Base-by-base conservation (phyloP, 2,888 invertebrate genomes). In the Troides helena region DNA sequence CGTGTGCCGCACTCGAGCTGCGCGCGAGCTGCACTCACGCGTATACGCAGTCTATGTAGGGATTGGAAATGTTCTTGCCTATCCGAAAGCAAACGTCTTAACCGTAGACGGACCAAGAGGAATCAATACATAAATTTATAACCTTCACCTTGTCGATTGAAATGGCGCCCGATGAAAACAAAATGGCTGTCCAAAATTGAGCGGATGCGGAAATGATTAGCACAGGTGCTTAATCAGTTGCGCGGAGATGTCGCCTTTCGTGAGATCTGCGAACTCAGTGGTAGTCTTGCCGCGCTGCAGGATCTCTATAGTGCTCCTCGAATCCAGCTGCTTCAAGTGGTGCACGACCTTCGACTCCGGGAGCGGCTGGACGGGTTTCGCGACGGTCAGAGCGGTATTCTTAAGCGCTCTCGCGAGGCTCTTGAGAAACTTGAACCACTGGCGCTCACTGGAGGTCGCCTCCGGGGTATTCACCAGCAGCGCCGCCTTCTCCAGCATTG, bases 341-440 rank as follows among this genome's bases (percentile, higher is more conserved):
- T 79, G 75, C 25, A 83, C 68, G 0, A 92, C 65, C 61, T 84
- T 87, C 0, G 72, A 69, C 17, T 85, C 84, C 0, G 85, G 72
- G 7, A 92, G 67, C 0, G 86, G 85, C 0, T 81, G 75, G 0
- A 81, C 43, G 0, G 92, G 91, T 17, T 80, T 83, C 0, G 89
- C 88, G 0, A 91, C 86, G 2, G 74, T 80, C 0, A 90, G 68
- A 0, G 76, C 80, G 0, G 90, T 87, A 73, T 84, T 85, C 21
- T 90, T 90, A 1, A 93, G 77, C 0, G 93, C 67, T 81, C 94
- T 82, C 0, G 93, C 91, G 65, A 94, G 81, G 0, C 89, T 90
- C 71, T 90, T 87, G 7, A 94, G 86, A 84, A 94, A 94, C 72
- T 91, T 91, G 14, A 86, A 91, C 94, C 94, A 94, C 68, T 92